Evolutionary conservation across 2,888 invertebrate genomes (phyloP).

Genomic region (Parelbella ahira): DNA sequence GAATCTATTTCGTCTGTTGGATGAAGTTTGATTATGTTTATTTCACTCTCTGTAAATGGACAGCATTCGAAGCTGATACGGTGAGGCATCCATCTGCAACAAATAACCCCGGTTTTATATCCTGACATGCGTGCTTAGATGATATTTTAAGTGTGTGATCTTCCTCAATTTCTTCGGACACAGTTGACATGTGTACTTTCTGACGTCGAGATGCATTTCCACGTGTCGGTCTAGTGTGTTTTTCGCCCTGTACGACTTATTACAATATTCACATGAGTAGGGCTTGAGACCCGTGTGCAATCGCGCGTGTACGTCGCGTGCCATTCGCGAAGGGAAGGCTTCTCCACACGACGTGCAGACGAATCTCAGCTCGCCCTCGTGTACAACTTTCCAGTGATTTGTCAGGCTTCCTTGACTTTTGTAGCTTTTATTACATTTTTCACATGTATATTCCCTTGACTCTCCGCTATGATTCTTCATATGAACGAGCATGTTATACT

Average conservation of each 20-base stretch:
- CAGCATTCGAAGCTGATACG: constrained; percentile 19
- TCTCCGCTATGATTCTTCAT: constrained; percentile 55
- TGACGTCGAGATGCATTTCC: constrained; percentile 50
- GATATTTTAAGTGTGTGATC: constrained; percentile 57
- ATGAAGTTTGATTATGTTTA: constrained; percentile 6
- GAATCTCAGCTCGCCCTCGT: constrained; percentile 62
- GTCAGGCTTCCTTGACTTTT: constrained; percentile 62
- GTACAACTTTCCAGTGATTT: constrained; percentile 59
- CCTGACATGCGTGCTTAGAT: constrained; percentile 51
- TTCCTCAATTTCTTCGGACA: constrained; percentile 59
- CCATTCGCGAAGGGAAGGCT: constrained; percentile 61
- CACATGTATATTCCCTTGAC: constrained; percentile 45
- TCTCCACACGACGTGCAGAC: constrained; percentile 69
- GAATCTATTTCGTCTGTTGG: no score
- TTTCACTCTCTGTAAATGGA: not conserved
- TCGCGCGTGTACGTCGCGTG: constrained; percentile 60
- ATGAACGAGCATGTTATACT: constrained; percentile 72
- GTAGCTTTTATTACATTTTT: constrained; percentile 66
- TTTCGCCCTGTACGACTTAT: constrained; percentile 50
- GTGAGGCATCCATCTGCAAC: constrained; percentile 56
- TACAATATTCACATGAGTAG: constrained; percentile 62
- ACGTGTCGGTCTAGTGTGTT: constrained; percentile 52
- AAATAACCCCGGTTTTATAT: constrained; percentile 54
- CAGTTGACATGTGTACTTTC: constrained; percentile 49
- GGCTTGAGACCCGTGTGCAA: constrained; percentile 71